Evolutionary conservation across 2,888 invertebrate species (phyloP).

Genomic region (Rotaria macrura): DNA sequence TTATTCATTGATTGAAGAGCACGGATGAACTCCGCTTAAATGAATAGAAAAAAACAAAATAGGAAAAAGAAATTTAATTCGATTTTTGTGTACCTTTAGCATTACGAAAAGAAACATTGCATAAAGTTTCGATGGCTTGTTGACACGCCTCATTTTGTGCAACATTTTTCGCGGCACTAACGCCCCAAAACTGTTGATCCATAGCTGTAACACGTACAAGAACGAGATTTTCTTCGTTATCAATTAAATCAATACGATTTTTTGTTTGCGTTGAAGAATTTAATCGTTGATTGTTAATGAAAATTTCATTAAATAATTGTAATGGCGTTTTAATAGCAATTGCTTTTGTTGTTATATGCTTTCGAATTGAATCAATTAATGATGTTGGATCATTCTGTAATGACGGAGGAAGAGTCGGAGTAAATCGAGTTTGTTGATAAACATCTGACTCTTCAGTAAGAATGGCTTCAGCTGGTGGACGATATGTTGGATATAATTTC

Average conservation of each 20-base stretch:
- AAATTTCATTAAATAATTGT: constrained; percentile 8
- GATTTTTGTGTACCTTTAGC: background rate
- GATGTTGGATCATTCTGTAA: background rate
- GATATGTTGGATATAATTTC: background rate
- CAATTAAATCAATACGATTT: background rate
- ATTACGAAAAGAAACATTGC: background rate
- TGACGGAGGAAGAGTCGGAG: background rate
- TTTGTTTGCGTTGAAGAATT: background rate
- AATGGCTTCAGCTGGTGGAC: background rate
- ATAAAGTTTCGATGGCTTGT: background rate
- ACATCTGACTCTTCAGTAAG: background rate
- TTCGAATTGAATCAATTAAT: background rate
- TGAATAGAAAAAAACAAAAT: background rate
- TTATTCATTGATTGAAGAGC: background rate
- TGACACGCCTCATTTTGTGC: constrained; percentile 5
- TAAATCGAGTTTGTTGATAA: background rate
- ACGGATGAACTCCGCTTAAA: background rate
- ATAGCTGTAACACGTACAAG: background rate
- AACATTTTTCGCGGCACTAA: background rate
- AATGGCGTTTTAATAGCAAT: background rate
- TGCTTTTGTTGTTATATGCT: background rate
- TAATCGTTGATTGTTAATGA: background rate
- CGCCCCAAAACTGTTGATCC: background rate
- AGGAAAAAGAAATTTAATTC: too few species aligned
- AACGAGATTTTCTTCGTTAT: background rate